These are phyloP conservation scores for Listronotus oregonensis DNA, from an alignment of 1,140 invertebrate species.

Conservation along the genomic window DNA sequence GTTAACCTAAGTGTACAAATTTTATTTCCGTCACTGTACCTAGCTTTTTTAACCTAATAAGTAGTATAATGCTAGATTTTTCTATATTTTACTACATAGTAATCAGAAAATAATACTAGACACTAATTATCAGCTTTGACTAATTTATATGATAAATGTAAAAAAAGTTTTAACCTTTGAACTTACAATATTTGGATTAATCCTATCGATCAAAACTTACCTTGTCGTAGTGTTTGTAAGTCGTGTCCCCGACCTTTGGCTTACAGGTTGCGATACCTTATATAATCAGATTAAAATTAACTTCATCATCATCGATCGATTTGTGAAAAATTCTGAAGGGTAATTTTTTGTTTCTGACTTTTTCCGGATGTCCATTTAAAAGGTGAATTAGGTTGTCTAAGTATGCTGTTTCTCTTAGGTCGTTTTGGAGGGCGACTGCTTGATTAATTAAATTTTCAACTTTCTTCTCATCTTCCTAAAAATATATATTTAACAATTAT, in stretches of 20 bases:
- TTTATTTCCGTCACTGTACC: too few relatives aligned
- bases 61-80: too few relatives aligned
- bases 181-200: too few relatives aligned
- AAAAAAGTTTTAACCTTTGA: too few relatives aligned
- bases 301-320: constrained; percentile 1
- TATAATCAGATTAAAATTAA: constrained; percentile 28
- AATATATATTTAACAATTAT: too few relatives aligned
- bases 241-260: constrained; percentile 1
- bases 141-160: too few relatives aligned
- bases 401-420: constrained; percentile 41
- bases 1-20: too few relatives aligned
- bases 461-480: constrained; percentile 34
- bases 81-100: too few relatives aligned
- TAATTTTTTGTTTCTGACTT: constrained; percentile 39
- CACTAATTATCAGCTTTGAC: too few relatives aligned
- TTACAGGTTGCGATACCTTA: constrained; percentile 9
- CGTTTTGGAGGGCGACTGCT: constrained; percentile 32
- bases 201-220: constrained; percentile 5
- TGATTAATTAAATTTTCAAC: constrained; percentile 35
- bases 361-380: constrained; percentile 43
- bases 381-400: constrained; percentile 44
- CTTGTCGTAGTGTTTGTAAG: neutral
- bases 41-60: too few relatives aligned
- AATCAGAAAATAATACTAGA: too few relatives aligned
- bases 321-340: constrained; percentile 42